Percentiles rank a stretch among this genome's conserved stretches.
phyloP scores from a whole-genome alignment of 2,888 invertebrate species.

The Eupithecia abbreviata region DNA sequence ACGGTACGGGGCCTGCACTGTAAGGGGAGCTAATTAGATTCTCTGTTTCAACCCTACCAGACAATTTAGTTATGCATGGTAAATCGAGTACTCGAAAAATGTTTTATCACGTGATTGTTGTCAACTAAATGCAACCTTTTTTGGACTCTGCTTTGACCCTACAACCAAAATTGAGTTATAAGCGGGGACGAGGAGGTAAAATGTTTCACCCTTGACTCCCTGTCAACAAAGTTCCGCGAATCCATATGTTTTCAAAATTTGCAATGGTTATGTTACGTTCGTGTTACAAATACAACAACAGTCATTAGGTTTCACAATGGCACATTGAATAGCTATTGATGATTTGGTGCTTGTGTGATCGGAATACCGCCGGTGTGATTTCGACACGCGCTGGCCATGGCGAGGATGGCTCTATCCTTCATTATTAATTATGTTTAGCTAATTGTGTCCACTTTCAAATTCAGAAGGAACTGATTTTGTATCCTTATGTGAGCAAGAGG shows the following conservation, averaged over 20 bases:
- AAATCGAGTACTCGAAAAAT: not conserved
- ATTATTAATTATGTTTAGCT: constrained; percentile 2
- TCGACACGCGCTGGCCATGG: constrained; percentile 48
- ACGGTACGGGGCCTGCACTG: not conserved
- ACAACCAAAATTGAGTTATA: not conserved
- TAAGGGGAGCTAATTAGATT: not conserved
- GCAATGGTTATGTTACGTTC: constrained; percentile 37
- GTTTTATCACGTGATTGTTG: not conserved
- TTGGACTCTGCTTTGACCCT: not conserved
- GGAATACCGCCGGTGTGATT: constrained; percentile 61
- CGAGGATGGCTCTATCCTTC: constrained; percentile 16
- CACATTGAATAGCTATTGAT: constrained; percentile 63
- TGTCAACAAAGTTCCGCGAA: constrained; percentile 30
- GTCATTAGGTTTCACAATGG: constrained; percentile 74
- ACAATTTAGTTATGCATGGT: not conserved
- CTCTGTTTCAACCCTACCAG: not conserved
- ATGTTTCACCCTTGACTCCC: constrained; percentile 5
- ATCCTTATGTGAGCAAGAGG: not conserved
- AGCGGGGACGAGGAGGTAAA: not conserved
- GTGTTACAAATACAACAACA: constrained; percentile 59
- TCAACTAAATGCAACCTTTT: not conserved
- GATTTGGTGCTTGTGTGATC: constrained; percentile 65
- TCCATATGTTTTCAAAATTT: constrained; percentile 34
- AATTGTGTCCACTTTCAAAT: not conserved
- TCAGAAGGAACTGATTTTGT: not conserved